Conservation (phyloP, 1,140 invertebrate species). For the Hylaeus anthracinus region DNA sequence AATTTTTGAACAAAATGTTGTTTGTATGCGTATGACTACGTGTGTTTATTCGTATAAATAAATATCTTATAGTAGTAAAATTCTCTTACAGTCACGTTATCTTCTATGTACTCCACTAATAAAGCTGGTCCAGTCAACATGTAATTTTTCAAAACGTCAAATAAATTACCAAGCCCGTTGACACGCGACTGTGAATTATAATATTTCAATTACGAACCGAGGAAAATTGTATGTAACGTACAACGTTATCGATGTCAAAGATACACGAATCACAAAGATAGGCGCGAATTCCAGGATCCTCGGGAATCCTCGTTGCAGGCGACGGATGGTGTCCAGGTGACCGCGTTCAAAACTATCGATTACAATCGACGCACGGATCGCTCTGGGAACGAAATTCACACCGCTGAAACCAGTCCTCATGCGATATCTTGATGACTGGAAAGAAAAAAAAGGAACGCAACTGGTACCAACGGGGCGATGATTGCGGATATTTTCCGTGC, state of each 20-base stretch:
- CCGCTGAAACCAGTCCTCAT: constrained; percentile 52
- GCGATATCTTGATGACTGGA: constrained; percentile 56
- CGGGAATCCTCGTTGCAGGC: constrained; percentile 27
- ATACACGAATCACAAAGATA: constrained; percentile 53
- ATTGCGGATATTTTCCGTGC: constrained; percentile 36
- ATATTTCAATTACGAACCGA: background rate
- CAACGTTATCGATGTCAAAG: constrained; percentile 57
- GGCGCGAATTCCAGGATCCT: constrained; percentile 34
- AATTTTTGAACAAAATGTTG: too few species aligned
- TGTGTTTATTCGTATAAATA: too few species aligned
- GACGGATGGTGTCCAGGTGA: constrained; percentile 46
- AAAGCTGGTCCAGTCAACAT: background rate
- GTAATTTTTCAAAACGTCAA: background rate
- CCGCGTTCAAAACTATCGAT: constrained; percentile 63
- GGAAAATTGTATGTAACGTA: background rate
- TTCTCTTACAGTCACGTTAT: too few species aligned
- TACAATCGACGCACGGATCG: constrained; percentile 54
- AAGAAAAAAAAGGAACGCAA: constrained; percentile 28
- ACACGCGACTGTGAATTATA: too few species aligned
- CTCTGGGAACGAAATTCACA: constrained; percentile 58
- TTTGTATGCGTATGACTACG: too few species aligned
- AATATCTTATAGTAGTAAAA: too few species aligned
- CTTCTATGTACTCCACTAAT: too few species aligned
- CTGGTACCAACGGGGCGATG: constrained; percentile 9
- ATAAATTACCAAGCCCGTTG: too few species aligned